Evolutionary conservation across 2,888 invertebrate species (phyloP).

Genomic region (Phorcus lineatus): DNA sequence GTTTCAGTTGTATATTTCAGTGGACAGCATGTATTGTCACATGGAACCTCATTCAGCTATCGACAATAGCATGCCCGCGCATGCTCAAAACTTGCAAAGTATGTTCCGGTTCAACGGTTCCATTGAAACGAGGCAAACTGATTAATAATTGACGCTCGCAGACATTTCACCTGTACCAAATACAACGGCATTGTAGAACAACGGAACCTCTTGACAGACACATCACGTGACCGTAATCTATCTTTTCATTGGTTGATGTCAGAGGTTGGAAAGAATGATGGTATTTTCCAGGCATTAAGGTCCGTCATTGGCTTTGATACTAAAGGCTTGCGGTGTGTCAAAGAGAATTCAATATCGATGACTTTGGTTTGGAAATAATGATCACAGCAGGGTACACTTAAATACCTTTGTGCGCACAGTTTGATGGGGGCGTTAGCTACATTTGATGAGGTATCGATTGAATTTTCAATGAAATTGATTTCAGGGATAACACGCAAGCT

Average conservation of each 20-base stretch:
- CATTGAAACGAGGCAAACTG: background rate
- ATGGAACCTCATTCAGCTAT: constrained; percentile 2
- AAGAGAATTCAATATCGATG: background rate
- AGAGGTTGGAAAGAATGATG: background rate
- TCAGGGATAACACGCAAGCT: too few relatives aligned
- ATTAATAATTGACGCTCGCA: background rate
- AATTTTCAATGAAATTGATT: too few relatives aligned
- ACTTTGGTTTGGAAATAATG: background rate
- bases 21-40: background rate
- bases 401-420: too few relatives aligned
- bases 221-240: background rate
- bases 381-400: too few relatives aligned
- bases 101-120: background rate
- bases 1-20: background rate
- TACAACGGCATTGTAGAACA: background rate
- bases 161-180: constrained; percentile 1
- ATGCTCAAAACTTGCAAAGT: background rate
- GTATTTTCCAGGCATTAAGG: background rate
- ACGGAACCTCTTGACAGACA: background rate
- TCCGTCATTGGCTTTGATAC: background rate
- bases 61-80: constrained; percentile 8
- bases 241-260: background rate
- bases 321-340: background rate
- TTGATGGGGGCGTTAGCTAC: too few relatives aligned
- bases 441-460: too few relatives aligned